Percentiles rank a stretch among this genome's conserved stretches.
These are phyloP conservation scores for Myiotriccus ornatus DNA, from an alignment of 2,797 vertebrate genomes.

Conservation along the genomic window DNA sequence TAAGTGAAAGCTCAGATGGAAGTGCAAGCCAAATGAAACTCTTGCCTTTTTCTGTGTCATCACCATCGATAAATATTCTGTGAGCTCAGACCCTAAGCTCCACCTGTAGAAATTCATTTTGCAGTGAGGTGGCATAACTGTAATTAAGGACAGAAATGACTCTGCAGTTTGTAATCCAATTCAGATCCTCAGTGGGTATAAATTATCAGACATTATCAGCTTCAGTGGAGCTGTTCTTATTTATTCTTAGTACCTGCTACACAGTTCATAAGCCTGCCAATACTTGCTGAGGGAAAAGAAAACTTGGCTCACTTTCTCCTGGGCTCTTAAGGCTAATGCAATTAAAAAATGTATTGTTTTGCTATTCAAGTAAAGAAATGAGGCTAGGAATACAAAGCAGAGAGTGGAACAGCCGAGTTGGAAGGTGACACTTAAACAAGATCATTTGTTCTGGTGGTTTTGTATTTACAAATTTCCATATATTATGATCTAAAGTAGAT, in stretches of 20 bases:
- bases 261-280: not conserved
- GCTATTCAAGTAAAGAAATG: not conserved
- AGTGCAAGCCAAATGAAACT: not conserved
- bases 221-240: not conserved
- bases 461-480: not conserved
- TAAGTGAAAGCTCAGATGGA: not conserved
- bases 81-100: not conserved
- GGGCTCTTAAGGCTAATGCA: not conserved
- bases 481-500: not conserved
- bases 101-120: not conserved
- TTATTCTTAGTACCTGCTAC: not conserved
- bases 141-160: not conserved
- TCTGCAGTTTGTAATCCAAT: not conserved
- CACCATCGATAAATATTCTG: not conserved
- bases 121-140: not conserved
- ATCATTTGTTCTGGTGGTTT: not conserved
- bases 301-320: not conserved
- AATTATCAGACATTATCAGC: not conserved
- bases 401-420: not conserved
- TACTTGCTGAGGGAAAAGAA: not conserved
- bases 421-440: not conserved
- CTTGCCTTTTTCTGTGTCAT: not conserved
- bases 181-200: not conserved
- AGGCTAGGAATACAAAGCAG: not conserved
- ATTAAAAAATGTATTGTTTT: slow-evolving; percentile 12